Evolutionary conservation across 2,797 vertebrate species (phyloP).

Genomic region (Dicrostonyx torquatus): DNA sequence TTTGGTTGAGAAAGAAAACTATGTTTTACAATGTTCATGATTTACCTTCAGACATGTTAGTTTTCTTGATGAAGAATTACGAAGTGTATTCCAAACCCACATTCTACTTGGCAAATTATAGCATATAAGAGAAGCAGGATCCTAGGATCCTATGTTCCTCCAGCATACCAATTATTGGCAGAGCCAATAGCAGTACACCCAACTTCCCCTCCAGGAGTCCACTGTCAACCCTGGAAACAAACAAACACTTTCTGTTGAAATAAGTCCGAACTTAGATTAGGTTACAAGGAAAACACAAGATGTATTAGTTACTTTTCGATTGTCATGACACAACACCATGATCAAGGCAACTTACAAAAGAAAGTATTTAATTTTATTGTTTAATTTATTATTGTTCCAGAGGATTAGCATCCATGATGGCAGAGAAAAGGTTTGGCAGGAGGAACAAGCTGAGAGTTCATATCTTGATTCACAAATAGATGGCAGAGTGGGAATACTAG

Average conservation of each 20-base stretch:
- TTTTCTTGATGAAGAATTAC: conserved; percentile 46
- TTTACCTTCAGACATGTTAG: conserved; percentile 42
- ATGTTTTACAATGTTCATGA: conserved; percentile 46
- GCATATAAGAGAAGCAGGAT: neutral
- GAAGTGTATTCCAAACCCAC: conserved; percentile 20
- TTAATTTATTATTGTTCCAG: neutral
- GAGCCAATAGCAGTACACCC: neutral
- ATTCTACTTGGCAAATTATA: conserved; percentile 48
- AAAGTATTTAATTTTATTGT: neutral
- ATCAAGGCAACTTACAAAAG: neutral
- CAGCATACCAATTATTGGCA: conserved; percentile 21
- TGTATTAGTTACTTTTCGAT: neutral
- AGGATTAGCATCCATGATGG: neutral
- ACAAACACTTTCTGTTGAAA: neutral
- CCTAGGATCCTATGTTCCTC: neutral
- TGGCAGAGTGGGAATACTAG: neutral
- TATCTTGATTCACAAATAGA: neutral
- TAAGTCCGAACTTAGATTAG: neutral
- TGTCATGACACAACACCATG: neutral
- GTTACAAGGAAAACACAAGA: neutral
- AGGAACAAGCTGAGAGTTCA: neutral
- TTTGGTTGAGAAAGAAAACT: conserved; percentile 31
- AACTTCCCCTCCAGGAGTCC: neutral
- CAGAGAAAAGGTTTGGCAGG: neutral
- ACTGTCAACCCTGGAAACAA: neutral